phyloP scores from a whole-genome alignment of 2,888 invertebrate genomes.

The Caenorhabditis imperialis region DNA sequence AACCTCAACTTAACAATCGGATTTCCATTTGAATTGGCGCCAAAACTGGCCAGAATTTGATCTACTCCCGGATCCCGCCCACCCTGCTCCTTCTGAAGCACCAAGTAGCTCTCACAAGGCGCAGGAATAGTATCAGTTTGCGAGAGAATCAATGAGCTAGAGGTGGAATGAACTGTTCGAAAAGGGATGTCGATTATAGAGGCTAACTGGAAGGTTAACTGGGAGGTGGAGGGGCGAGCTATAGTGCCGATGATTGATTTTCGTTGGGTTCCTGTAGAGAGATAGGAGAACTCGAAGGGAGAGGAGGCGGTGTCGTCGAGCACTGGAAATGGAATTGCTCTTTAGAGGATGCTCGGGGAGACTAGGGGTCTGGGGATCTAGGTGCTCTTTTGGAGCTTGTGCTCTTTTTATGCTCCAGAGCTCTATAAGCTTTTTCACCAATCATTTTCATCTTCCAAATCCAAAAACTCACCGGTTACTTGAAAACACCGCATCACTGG shows the following conservation, averaged over 20 bases:
- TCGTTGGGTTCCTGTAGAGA: conserved; percentile 21
- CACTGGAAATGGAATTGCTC: too few relatives aligned
- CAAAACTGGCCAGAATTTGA: conserved; percentile 16
- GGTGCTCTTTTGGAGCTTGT: too few relatives aligned
- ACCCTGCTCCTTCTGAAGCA: conserved; percentile 28
- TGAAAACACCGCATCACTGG: conserved; percentile 47
- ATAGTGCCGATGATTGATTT: conserved; percentile 46
- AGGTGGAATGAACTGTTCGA: conserved; percentile 7
- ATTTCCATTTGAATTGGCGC: conserved; percentile 32
- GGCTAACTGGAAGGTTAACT: conserved; percentile 40
- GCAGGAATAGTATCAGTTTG: conserved; percentile 53
- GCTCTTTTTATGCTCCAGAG: too few relatives aligned
- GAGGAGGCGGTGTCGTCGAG: conserved; percentile 35
- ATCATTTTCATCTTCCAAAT: too few relatives aligned
- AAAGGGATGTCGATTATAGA: conserved; percentile 39
- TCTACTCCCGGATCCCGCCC: neutral
- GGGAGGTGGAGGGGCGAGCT: conserved; percentile 25
- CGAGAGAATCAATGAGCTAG: conserved; percentile 27
- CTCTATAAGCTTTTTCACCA: too few relatives aligned
- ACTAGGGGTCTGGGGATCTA: too few relatives aligned
- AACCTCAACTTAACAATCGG: conserved; percentile 27
- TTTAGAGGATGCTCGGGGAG: too few relatives aligned
- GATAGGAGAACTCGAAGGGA: conserved; percentile 45
- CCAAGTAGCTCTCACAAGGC: conserved; percentile 43
- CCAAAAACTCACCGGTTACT: conserved; percentile 29